Base-by-base conservation (phyloP, 2,888 invertebrate species). In the Drosophila picticornis region DNA sequence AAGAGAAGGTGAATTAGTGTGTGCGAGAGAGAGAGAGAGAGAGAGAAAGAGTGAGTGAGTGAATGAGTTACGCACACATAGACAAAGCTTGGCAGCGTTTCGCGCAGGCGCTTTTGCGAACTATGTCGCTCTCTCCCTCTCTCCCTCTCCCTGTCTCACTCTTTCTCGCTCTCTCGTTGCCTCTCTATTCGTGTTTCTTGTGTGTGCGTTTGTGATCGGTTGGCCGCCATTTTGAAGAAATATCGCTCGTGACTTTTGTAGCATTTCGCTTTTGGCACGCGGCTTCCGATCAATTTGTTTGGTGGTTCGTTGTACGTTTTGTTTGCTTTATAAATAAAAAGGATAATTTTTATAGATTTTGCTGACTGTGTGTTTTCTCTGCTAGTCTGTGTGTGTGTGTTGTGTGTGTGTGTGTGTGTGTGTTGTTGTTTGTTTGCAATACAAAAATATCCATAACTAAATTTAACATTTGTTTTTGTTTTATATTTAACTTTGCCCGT, bases 381-480 rank as follows among this genome's bases (percentile, higher is more conserved):
- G 43, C 43, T 13, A 22, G 34, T 59, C 27, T 67, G 7, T 46
- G 31, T 22, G 13, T n/a, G 27, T 38, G 27, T 56, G 40, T 43
- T 59, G n/a, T 58, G 27, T 60, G 13, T 50, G 40, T 43, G 31
- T 27, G 19, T 40, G 22, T 56, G 50, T 43, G 7, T 60, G 62
- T 55, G 32, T 67, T n/a, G 40, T 38, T 51, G 36, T 52, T 48
- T 63, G 77, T 75, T 62, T 80, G 80, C 76, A 55, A 77, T 71
- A 77, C 80, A 76, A 77, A 89, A 83, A 83, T 84, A 81, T 77
- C 78, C 73, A 83, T 84, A 85, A 85, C 90, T 86, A 86, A 88
- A 88, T 77, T 90, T 90, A 86, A 90, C 84, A 86, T 77, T 83
- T 87, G 89, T 90, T 90, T 83, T 81, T 72, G 86, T 78, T 90